These are phyloP conservation scores for Chionoecetes opilio DNA, from an alignment of 1,140 invertebrate species.

Conservation along the genomic window DNA sequence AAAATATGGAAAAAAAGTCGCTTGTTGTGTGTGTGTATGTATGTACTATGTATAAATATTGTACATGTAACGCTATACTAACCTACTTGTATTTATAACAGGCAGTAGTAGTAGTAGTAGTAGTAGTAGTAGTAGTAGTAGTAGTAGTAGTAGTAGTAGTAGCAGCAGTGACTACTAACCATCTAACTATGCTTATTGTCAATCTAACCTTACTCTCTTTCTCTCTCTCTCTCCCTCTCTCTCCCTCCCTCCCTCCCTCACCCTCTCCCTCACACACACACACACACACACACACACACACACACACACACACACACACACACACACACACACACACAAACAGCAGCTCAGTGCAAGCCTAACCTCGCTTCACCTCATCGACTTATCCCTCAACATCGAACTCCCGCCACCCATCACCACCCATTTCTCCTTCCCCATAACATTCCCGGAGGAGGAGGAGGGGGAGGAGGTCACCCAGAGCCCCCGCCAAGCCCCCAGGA, in stretches of 20 bases:
- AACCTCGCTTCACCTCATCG: conserved; percentile 78
- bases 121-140: conserved; percentile 28
- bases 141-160: conserved; percentile 9
- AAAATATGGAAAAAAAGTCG: too few species aligned
- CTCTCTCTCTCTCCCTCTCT: conserved; percentile 25
- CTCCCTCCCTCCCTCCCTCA: conserved; percentile 43
- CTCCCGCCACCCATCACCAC: conserved; percentile 80
- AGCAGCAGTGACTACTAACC: too few species aligned
- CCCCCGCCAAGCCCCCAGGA: neutral
- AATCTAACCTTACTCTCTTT: neutral
- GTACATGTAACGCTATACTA: too few species aligned
- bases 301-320: neutral
- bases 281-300: conserved; percentile 23
- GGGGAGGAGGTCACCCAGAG: neutral
- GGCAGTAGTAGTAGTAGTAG: too few species aligned
- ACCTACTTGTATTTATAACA: too few species aligned
- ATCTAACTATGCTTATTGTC: too few species aligned
- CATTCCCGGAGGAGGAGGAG: conserved; percentile 59
- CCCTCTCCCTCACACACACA: conserved; percentile 38
- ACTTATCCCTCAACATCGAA: conserved; percentile 78
- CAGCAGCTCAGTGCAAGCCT: conserved; percentile 78
- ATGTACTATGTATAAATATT: too few species aligned
- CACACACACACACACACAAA: neutral
- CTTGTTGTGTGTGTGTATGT: too few species aligned
- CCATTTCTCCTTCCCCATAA: conserved; percentile 72